Evolutionary conservation across 2,888 invertebrate genomes (phyloP).

Genomic region (Dryobota labecula): DNA sequence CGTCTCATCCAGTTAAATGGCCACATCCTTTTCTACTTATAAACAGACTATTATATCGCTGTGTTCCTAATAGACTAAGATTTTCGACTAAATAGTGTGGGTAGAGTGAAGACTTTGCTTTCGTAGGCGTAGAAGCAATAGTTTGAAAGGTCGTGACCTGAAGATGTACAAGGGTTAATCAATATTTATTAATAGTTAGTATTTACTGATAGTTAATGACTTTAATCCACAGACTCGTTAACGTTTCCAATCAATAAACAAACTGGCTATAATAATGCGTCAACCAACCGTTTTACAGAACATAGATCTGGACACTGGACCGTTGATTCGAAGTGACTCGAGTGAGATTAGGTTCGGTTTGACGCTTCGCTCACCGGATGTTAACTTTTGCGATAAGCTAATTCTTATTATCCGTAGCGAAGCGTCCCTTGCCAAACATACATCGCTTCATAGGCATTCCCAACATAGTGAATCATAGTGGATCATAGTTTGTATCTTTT

Average conservation of each 20-base stretch:
- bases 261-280: conserved; percentile 5
- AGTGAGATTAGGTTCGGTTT: conserved; percentile 9
- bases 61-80: conserved; percentile 53
- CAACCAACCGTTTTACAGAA: not conserved
- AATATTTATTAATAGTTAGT: not conserved
- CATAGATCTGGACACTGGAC: no score
- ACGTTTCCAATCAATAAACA: conserved; percentile 8
- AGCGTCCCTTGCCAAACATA: conserved; percentile 7
- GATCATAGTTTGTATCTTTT: not conserved
- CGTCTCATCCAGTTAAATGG: conserved; percentile 75
- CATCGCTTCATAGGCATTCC: not conserved
- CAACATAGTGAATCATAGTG: not conserved
- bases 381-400: conserved; percentile 45
- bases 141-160: not conserved
- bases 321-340: conserved; percentile 8
- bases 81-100: conserved; percentile 47
- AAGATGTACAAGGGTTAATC: not conserved
- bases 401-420: conserved; percentile 17
- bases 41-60: conserved; percentile 52
- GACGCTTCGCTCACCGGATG: conserved; percentile 26
- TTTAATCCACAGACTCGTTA: conserved; percentile 2
- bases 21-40: conserved; percentile 77
- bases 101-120: conserved; percentile 15
- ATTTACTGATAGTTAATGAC: conserved; percentile 17
- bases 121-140: not conserved